Evolutionary conservation across 2,113 vertebrate genomes (phyloP).

Genomic region (Panthera uncia): DNA sequence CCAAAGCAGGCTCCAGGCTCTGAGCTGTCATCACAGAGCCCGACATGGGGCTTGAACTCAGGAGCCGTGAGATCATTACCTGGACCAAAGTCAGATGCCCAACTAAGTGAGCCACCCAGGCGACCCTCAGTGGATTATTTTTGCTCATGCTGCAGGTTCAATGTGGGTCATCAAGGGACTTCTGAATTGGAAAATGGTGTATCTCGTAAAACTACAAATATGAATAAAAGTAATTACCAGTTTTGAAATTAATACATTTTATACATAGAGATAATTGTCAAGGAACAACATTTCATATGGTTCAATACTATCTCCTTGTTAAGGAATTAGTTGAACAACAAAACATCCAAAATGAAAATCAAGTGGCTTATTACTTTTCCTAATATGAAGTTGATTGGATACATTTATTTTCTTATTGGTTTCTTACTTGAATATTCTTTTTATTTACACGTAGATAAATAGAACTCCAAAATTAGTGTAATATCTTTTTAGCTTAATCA

Average conservation of each 20-base stretch:
- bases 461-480: background rate
- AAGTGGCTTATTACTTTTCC: background rate
- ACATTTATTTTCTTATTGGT: background rate
- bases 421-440: background rate
- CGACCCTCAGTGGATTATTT: background rate
- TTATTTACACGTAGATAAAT: background rate
- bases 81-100: no score
- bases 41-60: no score
- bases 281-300: background rate
- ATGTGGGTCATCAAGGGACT: background rate
- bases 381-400: background rate
- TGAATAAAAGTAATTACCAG: background rate
- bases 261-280: background rate
- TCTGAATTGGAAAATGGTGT: background rate
- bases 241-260: conserved; percentile 14
- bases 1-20: no score
- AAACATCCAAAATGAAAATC: background rate
- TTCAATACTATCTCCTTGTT: background rate
- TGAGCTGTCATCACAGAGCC: no score
- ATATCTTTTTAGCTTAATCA: background rate
- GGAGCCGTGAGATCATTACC: no score
- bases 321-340: background rate
- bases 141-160: background rate
- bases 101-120: no score
- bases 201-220: background rate